Conservation (phyloP, 2,113 vertebrate species). For the Pongo pygmaeus region DNA sequence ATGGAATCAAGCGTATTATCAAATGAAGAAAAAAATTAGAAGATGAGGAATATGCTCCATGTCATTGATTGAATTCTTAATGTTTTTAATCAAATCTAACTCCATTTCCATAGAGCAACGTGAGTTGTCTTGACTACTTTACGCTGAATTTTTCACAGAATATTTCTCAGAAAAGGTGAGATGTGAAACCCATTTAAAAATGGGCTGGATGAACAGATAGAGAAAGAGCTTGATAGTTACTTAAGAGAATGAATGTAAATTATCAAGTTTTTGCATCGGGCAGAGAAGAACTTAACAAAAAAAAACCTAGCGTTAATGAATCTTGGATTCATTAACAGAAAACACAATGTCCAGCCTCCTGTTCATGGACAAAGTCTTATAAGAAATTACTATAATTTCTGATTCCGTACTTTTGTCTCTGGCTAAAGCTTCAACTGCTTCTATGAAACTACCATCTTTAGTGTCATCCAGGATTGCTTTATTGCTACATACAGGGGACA, state of each 20-base stretch:
- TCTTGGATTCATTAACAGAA: neutral
- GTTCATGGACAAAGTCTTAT: neutral
- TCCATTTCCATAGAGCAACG: neutral
- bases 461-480: neutral
- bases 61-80: neutral
- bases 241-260: neutral
- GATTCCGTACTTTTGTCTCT: neutral
- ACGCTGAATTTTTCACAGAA: neutral
- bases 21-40: neutral
- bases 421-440: neutral
- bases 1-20: neutral
- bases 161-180: neutral
- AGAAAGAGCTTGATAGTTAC: neutral
- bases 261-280: neutral
- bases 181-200: neutral
- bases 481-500: neutral
- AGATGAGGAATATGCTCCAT: neutral
- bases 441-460: neutral
- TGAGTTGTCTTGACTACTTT: neutral
- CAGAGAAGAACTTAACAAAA: neutral
- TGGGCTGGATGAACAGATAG: neutral
- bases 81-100: neutral
- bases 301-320: neutral
- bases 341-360: neutral
- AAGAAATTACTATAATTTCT: neutral